A percentile compares a stretch with the other conserved stretches of the same genome.
Conservation (phyloP, 1,140 invertebrate species). For the Samia ricini region DNA sequence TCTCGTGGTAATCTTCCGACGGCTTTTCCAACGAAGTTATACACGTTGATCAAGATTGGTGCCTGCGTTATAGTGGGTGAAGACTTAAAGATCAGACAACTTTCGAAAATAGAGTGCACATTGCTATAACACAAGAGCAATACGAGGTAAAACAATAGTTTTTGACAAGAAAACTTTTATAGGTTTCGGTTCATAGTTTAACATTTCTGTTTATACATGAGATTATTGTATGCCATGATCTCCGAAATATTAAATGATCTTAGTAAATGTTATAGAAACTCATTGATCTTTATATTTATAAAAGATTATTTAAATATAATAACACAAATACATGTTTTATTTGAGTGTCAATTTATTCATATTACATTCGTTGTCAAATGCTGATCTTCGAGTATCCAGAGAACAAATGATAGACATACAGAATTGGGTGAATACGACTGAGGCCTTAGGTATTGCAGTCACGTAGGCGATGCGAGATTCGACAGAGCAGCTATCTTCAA, state of each 20-base stretch:
- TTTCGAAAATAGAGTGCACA: conserved; percentile 49
- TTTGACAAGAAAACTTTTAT: too few species aligned
- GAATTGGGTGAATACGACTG: conserved; percentile 59
- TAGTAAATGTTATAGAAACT: background rate
- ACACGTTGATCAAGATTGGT: conserved; percentile 17
- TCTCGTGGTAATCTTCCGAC: background rate
- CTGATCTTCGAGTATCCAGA: conserved; percentile 69
- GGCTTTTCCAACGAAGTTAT: conserved; percentile 7
- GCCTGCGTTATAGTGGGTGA: conserved; percentile 16
- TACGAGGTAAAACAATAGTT: background rate
- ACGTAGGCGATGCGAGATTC: conserved; percentile 60
- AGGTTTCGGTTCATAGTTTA: too few species aligned
- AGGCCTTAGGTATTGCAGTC: conserved; percentile 61
- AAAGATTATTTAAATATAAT: conserved; percentile 18
- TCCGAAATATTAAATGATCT: too few species aligned
- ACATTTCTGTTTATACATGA: too few species aligned
- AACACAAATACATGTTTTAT: conserved; percentile 67
- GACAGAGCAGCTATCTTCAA: conserved; percentile 67
- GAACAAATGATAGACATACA: conserved; percentile 73
- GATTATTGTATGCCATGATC: too few species aligned
- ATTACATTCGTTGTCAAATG: conserved; percentile 73
- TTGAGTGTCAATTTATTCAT: conserved; percentile 70
- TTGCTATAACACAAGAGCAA: conserved; percentile 28
- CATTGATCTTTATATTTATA: background rate
- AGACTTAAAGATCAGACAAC: conserved; percentile 32